Evolutionary conservation across 2,888 invertebrate genomes (phyloP).

Genomic region (Scelioninae gen. 1): DNA sequence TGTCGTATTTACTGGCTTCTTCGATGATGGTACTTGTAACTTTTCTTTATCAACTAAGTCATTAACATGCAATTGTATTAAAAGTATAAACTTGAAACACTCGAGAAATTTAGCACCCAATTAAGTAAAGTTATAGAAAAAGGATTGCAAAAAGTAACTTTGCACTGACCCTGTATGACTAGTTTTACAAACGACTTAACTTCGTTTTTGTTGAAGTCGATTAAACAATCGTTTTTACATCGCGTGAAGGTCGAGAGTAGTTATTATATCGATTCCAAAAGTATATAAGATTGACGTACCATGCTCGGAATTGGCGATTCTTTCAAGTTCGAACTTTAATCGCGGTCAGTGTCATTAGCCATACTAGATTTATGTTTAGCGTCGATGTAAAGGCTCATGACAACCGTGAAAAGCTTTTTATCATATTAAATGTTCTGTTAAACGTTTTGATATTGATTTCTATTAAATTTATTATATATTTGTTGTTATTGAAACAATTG

Average conservation of each 20-base stretch:
- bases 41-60: constrained; percentile 6
- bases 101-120: constrained; percentile 9
- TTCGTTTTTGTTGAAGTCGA: constrained; percentile 17
- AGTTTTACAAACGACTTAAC: constrained; percentile 19
- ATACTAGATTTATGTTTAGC: constrained; percentile 32
- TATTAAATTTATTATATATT: background rate
- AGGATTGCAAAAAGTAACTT: constrained; percentile 1
- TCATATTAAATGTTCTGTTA: constrained; percentile 16
- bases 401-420: constrained; percentile 19
- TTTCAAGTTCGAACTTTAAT: constrained; percentile 70
- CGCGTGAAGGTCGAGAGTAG: constrained; percentile 36
- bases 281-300: constrained; percentile 47
- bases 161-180: constrained; percentile 39
- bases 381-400: constrained; percentile 23
- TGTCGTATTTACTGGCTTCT: constrained; percentile 93
- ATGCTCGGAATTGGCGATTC: constrained; percentile 72
- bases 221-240: constrained; percentile 35
- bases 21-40: constrained; percentile 84
- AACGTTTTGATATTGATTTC: background rate
- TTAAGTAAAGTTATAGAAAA: constrained; percentile 2
- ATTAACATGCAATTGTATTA: constrained; percentile 2
- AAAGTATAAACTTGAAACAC: constrained; percentile 5
- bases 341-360: constrained; percentile 77
- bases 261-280: constrained; percentile 46
- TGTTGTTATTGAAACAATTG: background rate